Evolutionary conservation across 2,797 vertebrate genomes (phyloP).

Genomic region (Lates japonicus): DNA sequence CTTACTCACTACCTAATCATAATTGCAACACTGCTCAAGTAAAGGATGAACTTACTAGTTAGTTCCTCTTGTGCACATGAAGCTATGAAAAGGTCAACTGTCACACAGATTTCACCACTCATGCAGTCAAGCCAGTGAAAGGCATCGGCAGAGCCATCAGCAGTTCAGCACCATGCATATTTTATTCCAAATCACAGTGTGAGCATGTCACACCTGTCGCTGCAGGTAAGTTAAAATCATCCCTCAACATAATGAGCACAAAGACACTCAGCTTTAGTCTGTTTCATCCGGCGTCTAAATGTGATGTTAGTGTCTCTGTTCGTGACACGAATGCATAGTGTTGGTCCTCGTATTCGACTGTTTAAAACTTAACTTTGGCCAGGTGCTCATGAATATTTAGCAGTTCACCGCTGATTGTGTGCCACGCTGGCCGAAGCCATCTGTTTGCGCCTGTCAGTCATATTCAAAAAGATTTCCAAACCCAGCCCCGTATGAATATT

Average conservation of each 20-base stretch:
- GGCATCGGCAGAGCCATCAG: conserved; percentile 1
- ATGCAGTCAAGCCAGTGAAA: conserved; percentile 10
- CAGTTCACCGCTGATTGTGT: conserved; percentile 57
- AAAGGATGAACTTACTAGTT: not conserved
- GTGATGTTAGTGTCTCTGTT: conserved; percentile 28
- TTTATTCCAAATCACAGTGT: conserved; percentile 42
- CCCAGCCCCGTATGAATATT: conserved; percentile 65
- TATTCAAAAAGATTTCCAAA: conserved; percentile 56
- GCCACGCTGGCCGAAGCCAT: conserved; percentile 60
- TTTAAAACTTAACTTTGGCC: conserved; percentile 76
- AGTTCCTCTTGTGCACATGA: not conserved
- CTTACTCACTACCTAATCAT: not conserved
- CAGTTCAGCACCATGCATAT: conserved; percentile 19
- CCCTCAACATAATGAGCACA: conserved; percentile 54
- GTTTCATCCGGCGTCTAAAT: conserved; percentile 36
- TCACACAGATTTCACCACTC: conserved; percentile 32
- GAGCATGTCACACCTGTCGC: conserved; percentile 57
- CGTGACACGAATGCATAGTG: conserved; percentile 54
- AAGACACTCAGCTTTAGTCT: conserved; percentile 23
- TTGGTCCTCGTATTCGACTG: conserved; percentile 37
- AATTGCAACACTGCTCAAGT: not conserved
- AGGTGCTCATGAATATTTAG: conserved; percentile 84
- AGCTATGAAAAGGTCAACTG: conserved; percentile 35
- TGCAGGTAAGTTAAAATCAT: conserved; percentile 52
- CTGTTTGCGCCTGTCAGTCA: conserved; percentile 76